These are phyloP conservation scores for Pterocles gutturalis DNA, from an alignment of 2,113 vertebrate genomes.

Conservation along the genomic window DNA sequence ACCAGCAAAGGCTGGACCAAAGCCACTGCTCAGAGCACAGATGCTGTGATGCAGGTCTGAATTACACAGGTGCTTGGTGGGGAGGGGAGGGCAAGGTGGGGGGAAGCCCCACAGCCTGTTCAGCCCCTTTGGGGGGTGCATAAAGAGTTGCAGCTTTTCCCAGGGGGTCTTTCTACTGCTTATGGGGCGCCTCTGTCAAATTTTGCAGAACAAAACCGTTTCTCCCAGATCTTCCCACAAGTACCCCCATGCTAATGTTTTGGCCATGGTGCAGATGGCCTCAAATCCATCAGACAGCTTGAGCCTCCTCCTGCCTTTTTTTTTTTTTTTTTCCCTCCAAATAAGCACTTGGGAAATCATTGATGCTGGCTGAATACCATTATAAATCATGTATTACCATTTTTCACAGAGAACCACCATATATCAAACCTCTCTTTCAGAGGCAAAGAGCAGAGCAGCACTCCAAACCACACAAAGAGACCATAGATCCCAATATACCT, in stretches of 20 bases:
- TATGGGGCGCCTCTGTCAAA: neutral
- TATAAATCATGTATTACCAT: neutral
- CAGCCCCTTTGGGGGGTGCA: too few relatives aligned
- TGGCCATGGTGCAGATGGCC: neutral
- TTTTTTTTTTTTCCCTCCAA: neutral
- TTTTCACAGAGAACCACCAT: neutral
- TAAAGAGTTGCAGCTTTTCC: neutral
- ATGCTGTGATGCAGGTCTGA: neutral
- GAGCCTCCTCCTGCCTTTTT: neutral
- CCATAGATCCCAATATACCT: neutral
- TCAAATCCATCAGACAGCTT: neutral
- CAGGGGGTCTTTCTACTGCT: neutral
- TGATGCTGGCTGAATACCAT: neutral
- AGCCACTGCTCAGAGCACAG: neutral
- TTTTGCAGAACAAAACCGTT: neutral
- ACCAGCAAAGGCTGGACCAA: neutral
- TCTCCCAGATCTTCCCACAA: neutral
- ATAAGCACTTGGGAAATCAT: constrained; percentile 2
- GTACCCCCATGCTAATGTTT: neutral
- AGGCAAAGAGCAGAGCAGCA: neutral
- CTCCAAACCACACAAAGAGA: constrained; percentile 25
- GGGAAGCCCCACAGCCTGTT: neutral
- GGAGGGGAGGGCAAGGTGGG: neutral
- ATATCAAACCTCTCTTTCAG: constrained; percentile 14
- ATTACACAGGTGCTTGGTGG: neutral